A percentile compares a stretch with the other conserved stretches of the same genome.
Evolutionary conservation across 2,888 invertebrate genomes (phyloP).

Genomic region (Hirtodrosophila cameraria): DNA sequence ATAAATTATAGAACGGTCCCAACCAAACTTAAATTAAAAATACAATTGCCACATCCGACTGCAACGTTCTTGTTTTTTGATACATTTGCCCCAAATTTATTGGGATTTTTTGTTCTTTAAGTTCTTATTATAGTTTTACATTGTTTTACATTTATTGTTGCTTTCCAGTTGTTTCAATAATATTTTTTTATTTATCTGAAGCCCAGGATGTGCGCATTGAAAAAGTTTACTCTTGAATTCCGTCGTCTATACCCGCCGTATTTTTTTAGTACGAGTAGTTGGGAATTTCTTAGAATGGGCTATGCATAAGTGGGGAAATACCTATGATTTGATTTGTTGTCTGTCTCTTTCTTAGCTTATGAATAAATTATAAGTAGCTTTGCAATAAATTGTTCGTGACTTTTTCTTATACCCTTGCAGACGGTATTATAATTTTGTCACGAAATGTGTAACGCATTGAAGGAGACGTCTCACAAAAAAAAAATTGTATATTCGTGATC

Average conservation of each 20-base stretch:
- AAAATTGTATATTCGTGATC: no score
- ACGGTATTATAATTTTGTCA: no score
- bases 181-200: neutral
- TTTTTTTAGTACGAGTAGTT: neutral
- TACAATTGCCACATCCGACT: no score
- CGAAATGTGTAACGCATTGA: no score
- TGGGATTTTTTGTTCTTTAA: neutral
- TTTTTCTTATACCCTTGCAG: no score
- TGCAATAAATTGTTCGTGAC: constrained; percentile 31
- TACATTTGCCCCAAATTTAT: neutral
- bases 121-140: neutral
- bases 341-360: constrained; percentile 24
- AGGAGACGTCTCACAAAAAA: no score
- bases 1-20: no score
- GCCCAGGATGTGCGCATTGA: neutral
- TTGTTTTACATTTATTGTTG: constrained; percentile 16
- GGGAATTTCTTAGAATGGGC: constrained; percentile 1
- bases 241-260: neutral
- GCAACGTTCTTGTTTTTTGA: neutral
- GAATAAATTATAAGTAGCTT: constrained; percentile 34
- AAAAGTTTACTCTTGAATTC: neutral
- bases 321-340: constrained; percentile 43
- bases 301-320: constrained; percentile 24
- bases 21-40: no score
- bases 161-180: constrained; percentile 3